Base-by-base conservation (phyloP, 2,888 invertebrate genomes). In the Parnassius orleans region DNA sequence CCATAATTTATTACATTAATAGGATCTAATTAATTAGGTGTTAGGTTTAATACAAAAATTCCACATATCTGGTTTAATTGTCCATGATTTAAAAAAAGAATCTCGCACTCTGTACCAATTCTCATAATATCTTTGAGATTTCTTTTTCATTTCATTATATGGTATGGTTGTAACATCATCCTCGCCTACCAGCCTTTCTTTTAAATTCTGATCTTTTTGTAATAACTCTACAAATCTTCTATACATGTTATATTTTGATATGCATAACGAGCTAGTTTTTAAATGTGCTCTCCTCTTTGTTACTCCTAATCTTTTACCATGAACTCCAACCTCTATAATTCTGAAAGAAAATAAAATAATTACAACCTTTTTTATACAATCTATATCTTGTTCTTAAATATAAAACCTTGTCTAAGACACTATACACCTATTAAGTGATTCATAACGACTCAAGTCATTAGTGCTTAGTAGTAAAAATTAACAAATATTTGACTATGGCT, bases 231-330 rank as follows among this genome's bases (percentile, higher is more conserved):
- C 62, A 72, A 93, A 95, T 55, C 70, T 84, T 66, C 81, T 80
- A 56, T 93, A 89, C 3, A 95, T 68, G 67, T 86, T 87, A 70
- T 87, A 89, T 84, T 94, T 94, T 69, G 93, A 93, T 50, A 94
- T 87, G 57, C 86, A 79, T 62, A 95, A 78, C 47, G 88, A 86
- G 54, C 81, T 88, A 12, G 78, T 87, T 15, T 83, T 81, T 24
- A 74, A 78, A 57, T 81, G 78, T 41, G 82, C 74, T 64, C 87
- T 89, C 74, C 95, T 96, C 77, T 95, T 96, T 0, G 96, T 97
- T 1, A 94, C 88, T 5, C 98, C 98, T 78, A 96, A 94, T 67
- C 94, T 95, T 72, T 92, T 93, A 5, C 98, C 98, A 75, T 95
- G 94, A 0, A 96, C 95, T 19, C 94, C 93, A 42, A 97, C 94